Evolutionary conservation across 1,140 invertebrate genomes (phyloP).

Genomic region (Orchesella cincta): DNA sequence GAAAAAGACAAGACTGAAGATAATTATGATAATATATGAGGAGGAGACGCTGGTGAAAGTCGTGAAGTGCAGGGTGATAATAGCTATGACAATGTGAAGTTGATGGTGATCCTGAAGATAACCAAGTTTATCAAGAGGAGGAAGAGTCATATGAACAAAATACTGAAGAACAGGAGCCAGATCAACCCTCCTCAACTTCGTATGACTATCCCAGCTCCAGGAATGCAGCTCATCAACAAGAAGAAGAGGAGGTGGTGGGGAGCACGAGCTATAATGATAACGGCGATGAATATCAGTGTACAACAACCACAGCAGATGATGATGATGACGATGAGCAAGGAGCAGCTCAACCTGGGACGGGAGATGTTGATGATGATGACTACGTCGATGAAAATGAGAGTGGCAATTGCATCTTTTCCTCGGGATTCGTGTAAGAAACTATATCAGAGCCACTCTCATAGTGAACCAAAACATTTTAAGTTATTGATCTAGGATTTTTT

Average conservation of each 20-base stretch:
- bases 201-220: constrained; percentile 37
- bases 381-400: not conserved
- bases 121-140: no score
- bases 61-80: not conserved
- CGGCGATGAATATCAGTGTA: not conserved
- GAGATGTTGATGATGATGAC: not conserved
- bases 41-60: no score
- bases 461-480: not conserved
- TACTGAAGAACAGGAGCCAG: not conserved
- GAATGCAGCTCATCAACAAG: constrained; percentile 34
- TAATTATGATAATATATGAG: constrained; percentile 8
- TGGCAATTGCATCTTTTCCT: not conserved
- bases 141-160: not conserved
- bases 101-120: no score
- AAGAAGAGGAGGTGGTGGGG: not conserved
- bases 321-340: not conserved
- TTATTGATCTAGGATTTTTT: not conserved
- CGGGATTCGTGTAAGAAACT: not conserved
- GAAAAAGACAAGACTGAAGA: constrained; percentile 22
- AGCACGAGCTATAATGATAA: not conserved
- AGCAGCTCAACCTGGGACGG: not conserved
- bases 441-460: not conserved
- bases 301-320: not conserved
- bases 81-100: not conserved
- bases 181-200: not conserved